Evolutionary conservation across 2,113 vertebrate species (phyloP).

Genomic region (Pungitius pungitius): DNA sequence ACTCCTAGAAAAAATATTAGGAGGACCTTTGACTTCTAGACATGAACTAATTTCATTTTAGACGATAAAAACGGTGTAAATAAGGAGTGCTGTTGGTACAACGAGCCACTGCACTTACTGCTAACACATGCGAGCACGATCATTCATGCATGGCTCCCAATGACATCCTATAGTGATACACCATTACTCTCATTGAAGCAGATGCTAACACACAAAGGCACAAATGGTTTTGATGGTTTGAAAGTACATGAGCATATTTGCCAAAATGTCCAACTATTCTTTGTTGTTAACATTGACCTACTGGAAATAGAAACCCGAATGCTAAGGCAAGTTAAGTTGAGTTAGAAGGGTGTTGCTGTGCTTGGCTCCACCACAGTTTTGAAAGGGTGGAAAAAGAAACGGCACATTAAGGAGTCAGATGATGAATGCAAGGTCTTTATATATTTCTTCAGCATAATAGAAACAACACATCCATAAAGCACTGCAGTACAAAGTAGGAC

Average conservation of each 20-base stretch:
- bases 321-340: slow-evolving; percentile 16
- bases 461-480: slow-evolving; percentile 71
- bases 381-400: slow-evolving; percentile 40
- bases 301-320: neutral
- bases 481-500: slow-evolving; percentile 66
- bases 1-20: slow-evolving; percentile 33
- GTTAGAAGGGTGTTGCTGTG: slow-evolving; percentile 24
- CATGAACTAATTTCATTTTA: slow-evolving; percentile 4
- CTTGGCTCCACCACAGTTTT: slow-evolving; percentile 10
- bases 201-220: slow-evolving; percentile 20
- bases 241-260: neutral
- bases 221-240: slow-evolving; percentile 13
- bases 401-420: slow-evolving; percentile 46
- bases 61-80: slow-evolving; percentile 22
- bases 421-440: slow-evolving; percentile 76
- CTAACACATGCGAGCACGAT: neutral
- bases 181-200: slow-evolving; percentile 37
- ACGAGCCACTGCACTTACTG: neutral
- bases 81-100: slow-evolving; percentile 3
- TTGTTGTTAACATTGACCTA: neutral
- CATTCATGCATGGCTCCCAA: neutral
- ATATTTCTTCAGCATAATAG: slow-evolving; percentile 76
- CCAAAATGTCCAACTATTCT: neutral
- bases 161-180: neutral
- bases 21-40: slow-evolving; percentile 19